phyloP scores from a whole-genome alignment of 2,797 vertebrate genomes.

The Pseudocheirus occidentalis region DNA sequence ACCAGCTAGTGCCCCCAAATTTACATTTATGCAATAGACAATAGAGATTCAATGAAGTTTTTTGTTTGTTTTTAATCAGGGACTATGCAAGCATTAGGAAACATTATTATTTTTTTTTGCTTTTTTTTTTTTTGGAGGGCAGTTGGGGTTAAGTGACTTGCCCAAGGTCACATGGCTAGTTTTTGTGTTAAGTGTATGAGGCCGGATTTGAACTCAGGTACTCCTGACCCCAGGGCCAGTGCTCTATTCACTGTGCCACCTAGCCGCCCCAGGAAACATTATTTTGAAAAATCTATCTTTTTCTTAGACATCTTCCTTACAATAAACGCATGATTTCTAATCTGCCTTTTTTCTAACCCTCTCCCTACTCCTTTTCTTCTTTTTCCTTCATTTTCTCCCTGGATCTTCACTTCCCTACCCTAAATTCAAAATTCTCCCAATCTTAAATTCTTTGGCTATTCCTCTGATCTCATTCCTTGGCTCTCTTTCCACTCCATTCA shows the following conservation, averaged over 20 bases:
- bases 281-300: background rate
- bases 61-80: background rate
- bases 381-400: background rate
- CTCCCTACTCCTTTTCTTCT: conserved; percentile 52
- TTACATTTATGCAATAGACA: background rate
- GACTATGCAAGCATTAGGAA: background rate
- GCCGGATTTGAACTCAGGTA: no score
- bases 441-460: background rate
- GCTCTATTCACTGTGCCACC: no score
- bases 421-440: background rate
- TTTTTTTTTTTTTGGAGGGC: no score
- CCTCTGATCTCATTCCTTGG: background rate
- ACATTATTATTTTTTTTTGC: no score
- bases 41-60: background rate
- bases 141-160: no score
- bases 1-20: background rate
- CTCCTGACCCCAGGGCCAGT: no score
- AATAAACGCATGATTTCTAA: background rate
- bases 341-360: background rate
- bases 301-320: background rate
- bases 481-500: background rate
- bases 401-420: background rate
- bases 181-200: no score
- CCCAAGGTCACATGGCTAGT: no score
- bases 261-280: background rate